Evolutionary conservation across 1,140 invertebrate species (phyloP).

Genomic region (Diorhabda carinulata): DNA sequence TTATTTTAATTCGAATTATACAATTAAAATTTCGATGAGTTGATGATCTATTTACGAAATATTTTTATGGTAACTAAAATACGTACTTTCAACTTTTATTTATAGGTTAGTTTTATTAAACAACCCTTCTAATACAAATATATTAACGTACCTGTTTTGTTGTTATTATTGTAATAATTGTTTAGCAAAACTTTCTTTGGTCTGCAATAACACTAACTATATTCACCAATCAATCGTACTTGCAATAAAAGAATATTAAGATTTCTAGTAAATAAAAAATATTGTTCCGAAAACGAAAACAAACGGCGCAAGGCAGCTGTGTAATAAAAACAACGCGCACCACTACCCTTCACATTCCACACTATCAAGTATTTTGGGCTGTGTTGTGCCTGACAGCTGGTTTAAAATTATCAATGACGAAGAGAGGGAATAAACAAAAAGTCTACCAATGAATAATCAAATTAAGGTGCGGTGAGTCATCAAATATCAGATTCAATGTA

Average conservation of each 20-base stretch:
- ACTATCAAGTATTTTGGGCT: no score
- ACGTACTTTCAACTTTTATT: no score
- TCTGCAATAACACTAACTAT: not conserved
- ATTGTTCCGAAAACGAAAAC: not conserved
- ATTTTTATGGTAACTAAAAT: no score
- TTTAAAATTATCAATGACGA: not conserved
- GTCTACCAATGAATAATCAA: not conserved
- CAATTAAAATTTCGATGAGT: not conserved
- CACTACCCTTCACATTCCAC: not conserved
- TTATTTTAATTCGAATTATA: not conserved
- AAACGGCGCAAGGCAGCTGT: not conserved
- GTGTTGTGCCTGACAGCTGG: not conserved
- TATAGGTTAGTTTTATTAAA: no score
- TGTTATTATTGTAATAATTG: not conserved
- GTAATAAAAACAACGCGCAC: not conserved
- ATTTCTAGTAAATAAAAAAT: conserved; percentile 3
- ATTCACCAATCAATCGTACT: not conserved
- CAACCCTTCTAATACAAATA: no score
- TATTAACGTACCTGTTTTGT: not conserved
- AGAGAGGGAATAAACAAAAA: no score
- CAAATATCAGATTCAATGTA: no score
- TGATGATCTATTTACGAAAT: not conserved
- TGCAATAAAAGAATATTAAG: not conserved
- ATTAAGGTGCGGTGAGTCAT: not conserved
- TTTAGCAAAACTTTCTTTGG: not conserved